Evolutionary conservation across 2,888 invertebrate species (phyloP), one percentile per base, ranked within the genome.

Genomic region (Morpho deidamia): DNA sequence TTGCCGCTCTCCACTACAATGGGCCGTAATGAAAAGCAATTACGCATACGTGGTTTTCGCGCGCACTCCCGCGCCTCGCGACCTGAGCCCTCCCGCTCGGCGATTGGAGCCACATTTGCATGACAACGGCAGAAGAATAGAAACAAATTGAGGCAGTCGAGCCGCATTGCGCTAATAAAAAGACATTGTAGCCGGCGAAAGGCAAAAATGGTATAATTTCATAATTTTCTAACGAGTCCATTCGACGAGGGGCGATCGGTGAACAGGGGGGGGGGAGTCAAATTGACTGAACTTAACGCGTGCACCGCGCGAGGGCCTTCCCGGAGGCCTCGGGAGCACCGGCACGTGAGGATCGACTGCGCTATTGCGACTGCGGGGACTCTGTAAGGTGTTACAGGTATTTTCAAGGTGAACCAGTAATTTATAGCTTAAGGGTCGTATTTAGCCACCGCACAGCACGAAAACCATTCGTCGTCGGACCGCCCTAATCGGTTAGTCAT

Each of bases 11-110:
- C 66, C 64, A 64, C 67, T 63, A 69, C 69, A 69, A 69, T 69
- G 66, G 65, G 67, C 65, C 76, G 82, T 87, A 88, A 88, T 88
- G 87, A 87, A 86, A 81, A 85, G 87, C 87, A 87, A 87, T 88
- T 87, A 87, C 86, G 74, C 85, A 86, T 86, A 88, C 87, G 88
- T 86, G 88, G 84, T 78, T 75, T 74, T 74, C 80, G 75, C 76
- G 68, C 72, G 66, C 65, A 44, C 59, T 49, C 58, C 57, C 44
- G 41, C 57, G 51, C 54, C 35, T 37, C 11, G 58, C 53, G 73
- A 68, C 66, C 51, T 41, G 52, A 59, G 66, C 77, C 66, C 65
- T 78, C 68, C 10, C 8, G 1, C 54, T 11, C 33, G 34, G 34
- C 49, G 1, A 12, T 65, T 73, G 51, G 52, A 61, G 46, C 47